Evolutionary conservation across 2,888 invertebrate genomes (phyloP).

Genomic region (Polyommatus iphigenia): DNA sequence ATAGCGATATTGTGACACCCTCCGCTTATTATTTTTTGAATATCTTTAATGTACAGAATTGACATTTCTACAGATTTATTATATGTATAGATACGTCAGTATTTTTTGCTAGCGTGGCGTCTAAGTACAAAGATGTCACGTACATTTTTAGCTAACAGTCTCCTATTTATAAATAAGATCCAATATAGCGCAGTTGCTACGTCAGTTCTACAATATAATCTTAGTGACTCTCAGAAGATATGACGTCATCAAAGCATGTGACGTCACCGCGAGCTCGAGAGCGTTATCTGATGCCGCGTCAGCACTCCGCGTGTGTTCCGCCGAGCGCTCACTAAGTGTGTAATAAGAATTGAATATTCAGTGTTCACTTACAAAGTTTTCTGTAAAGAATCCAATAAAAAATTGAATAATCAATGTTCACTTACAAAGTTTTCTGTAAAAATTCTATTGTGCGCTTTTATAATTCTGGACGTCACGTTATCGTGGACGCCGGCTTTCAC

Average conservation of each 20-base stretch:
- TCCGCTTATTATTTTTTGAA: no score
- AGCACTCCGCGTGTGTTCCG: background rate
- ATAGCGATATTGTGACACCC: no score
- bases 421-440: background rate
- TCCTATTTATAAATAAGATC: background rate
- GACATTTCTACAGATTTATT: no score
- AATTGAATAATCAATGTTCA: background rate
- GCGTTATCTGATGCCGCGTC: background rate
- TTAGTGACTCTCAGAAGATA: background rate
- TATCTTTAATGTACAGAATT: no score
- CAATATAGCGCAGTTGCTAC: background rate
- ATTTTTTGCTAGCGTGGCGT: no score
- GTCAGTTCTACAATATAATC: background rate
- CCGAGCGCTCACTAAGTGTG: slow-evolving; percentile 1
- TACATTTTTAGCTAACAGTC: no score
- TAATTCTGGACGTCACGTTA: no score
- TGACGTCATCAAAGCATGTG: background rate
- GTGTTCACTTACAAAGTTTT: background rate
- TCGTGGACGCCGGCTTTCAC: no score
- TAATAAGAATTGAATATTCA: background rate
- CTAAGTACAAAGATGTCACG: no score
- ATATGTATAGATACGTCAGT: no score
- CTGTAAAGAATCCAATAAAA: no score
- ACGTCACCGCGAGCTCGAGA: background rate
- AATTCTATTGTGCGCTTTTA: no score